Conservation (phyloP, 2,797 vertebrate species). For the Enteromius paludinosus region DNA sequence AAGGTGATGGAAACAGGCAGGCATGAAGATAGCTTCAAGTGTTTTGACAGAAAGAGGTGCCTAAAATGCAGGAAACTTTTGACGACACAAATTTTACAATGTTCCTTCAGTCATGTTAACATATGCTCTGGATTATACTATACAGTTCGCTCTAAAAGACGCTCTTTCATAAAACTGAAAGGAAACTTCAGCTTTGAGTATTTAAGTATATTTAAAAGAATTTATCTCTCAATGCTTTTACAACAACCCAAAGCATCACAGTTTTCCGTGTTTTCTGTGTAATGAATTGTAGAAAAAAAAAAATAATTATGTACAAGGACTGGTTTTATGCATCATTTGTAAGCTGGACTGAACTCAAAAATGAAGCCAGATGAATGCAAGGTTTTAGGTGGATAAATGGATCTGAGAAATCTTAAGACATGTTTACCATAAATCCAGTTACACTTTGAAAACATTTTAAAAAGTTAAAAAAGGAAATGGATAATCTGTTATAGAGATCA, state of each 20-base stretch:
- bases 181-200: not conserved
- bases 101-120: constrained; percentile 25
- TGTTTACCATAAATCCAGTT: not conserved
- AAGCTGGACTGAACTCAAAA: not conserved
- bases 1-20: constrained; percentile 33
- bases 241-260: not conserved
- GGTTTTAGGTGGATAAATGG: not conserved
- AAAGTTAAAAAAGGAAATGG: not conserved
- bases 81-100: constrained; percentile 24
- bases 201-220: constrained; percentile 6
- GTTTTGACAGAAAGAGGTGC: constrained; percentile 6
- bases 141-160: not conserved
- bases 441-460: not conserved
- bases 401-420: not conserved
- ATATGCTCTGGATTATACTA: constrained; percentile 15
- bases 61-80: constrained; percentile 12
- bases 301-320: not conserved
- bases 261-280: not conserved
- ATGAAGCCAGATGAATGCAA: not conserved
- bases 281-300: not conserved
- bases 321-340: not conserved
- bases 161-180: not conserved
- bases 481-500: not conserved
- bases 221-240: not conserved
- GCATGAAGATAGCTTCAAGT: constrained; percentile 35